Evolutionary conservation across 2,113 vertebrate species (phyloP).

Genomic region (Ceratotherium simum): DNA sequence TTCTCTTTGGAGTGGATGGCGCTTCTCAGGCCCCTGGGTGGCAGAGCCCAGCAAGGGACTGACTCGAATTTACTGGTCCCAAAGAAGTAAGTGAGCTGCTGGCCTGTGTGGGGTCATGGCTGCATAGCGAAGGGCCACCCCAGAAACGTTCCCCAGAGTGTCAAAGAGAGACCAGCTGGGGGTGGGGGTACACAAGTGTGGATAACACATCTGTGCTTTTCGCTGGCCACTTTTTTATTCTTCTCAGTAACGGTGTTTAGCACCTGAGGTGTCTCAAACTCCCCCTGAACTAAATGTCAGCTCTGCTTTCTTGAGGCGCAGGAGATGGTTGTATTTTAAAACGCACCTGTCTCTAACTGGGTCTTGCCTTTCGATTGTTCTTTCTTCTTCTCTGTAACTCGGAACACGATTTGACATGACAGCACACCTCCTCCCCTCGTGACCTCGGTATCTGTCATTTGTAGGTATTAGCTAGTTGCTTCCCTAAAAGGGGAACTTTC

Average conservation of each 20-base stretch:
- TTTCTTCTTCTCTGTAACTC: neutral
- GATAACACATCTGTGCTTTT: neutral
- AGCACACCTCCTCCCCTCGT: neutral
- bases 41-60: neutral
- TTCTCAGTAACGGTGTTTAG: neutral
- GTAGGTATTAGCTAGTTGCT: neutral
- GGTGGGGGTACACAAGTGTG: fast-evolving
- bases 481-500: neutral
- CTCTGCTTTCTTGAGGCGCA: fast-evolving
- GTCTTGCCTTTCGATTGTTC: neutral
- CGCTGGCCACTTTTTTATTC: neutral
- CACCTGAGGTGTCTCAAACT: neutral
- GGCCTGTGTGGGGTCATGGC: neutral
- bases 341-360: fast-evolving
- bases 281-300: neutral
- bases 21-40: neutral
- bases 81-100: neutral
- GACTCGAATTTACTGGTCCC: fast-evolving
- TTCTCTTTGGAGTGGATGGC: neutral
- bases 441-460: neutral
- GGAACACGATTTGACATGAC: fast-evolving
- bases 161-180: neutral
- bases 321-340: neutral
- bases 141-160: neutral
- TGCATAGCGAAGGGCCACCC: neutral